Evolutionary conservation across 1,140 invertebrate genomes (phyloP), one percentile per base, ranked within the genome.

Genomic region (Danaus melanippus): DNA sequence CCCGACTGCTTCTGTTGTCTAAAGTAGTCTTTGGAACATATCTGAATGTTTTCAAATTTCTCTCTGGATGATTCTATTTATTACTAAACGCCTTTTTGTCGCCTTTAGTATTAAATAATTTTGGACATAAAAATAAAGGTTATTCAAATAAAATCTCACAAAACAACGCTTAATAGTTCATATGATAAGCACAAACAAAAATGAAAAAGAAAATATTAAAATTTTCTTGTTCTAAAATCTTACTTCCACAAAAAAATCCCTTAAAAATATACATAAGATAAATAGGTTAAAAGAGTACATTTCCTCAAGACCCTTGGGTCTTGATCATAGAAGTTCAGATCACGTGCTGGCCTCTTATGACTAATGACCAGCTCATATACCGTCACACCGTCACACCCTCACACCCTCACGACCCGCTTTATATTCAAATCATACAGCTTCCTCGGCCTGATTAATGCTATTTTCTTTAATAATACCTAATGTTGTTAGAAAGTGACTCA

Each of bases 401-500:
- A 79, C 74, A 69, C 76, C 71, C 69, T 74, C 55, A 60, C 66
- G 54, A 62, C 62, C 47, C 60, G 64, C 66, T 83, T 80, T 80
- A 79, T 77, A 83, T 83, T 83, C 79, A 83, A 83, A 83, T 83
- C 74, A 75, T 74, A 79, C 61, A 60, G 74, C 67, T 71, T 79
- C 76, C 79, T 79, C 69, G 64, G 65, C 61, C 71, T 84, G 78
- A 84, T 79, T 84, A 76, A 84, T 84, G 76, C 70, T 71, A 65
- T 76, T 76, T 79, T 79, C 80, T 81, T 79, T 75, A 63, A 45
- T 46, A 43, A 21, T 49, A 53, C 46, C 46, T 50, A 57, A 42
- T 53, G 43, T 56, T 52, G 57, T 57, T 48, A 49, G 47, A 44
- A 44, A 44, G 43, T 44, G 9, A n/a, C 43, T 44, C 43, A 44